phyloP scores from a whole-genome alignment of 2,113 vertebrate genomes.

The Castor canadensis region DNA sequence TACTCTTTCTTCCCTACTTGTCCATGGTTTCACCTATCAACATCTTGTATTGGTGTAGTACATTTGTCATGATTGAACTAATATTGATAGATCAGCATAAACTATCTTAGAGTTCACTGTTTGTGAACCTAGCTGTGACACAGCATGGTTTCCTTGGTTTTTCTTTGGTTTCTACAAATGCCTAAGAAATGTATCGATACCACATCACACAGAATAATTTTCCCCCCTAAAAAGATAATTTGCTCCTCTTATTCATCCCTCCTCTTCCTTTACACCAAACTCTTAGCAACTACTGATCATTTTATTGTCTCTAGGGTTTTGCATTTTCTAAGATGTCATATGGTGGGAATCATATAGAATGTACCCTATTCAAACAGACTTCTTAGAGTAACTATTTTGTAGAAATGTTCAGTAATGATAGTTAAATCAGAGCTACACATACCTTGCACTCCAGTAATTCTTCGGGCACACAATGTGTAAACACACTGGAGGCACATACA shows the following conservation, averaged over 20 bases:
- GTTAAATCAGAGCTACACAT: not conserved
- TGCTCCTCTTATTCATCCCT: not conserved
- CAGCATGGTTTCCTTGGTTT: not conserved
- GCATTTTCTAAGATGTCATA: too few species aligned
- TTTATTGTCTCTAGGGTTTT: not conserved
- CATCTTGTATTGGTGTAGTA: too few species aligned
- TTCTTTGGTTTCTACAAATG: not conserved
- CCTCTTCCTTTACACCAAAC: too few species aligned
- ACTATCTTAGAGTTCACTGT: too few species aligned
- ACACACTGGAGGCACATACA: not conserved
- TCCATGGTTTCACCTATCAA: too few species aligned
- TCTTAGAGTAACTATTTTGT: too few species aligned
- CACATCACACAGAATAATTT: not conserved
- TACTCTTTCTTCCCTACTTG: too few species aligned
- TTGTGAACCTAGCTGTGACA: too few species aligned
- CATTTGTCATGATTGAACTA: too few species aligned
- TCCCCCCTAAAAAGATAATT: not conserved
- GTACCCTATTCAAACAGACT: too few species aligned
- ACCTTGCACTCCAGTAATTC: not conserved
- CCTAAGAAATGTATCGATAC: not conserved
- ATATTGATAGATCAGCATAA: too few species aligned
- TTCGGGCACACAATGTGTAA: not conserved
- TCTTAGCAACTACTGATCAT: not conserved
- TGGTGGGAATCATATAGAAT: too few species aligned
- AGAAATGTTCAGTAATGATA: not conserved